Percentiles rank a stretch among this genome's conserved stretches.
Evolutionary conservation across 2,888 invertebrate species (phyloP).

Genomic region (Xestia sexstrigata): DNA sequence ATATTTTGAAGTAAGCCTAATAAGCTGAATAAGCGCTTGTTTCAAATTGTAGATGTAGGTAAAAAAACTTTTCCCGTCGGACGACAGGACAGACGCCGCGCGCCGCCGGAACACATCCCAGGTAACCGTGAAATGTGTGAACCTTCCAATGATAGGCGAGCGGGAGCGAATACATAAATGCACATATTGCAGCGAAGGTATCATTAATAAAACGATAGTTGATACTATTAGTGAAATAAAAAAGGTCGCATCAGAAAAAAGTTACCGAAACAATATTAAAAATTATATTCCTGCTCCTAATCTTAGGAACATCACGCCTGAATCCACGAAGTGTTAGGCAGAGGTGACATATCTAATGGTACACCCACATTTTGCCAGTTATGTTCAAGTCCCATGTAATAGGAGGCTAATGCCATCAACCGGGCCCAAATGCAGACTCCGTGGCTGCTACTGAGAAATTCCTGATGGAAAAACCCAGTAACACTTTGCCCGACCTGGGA

Average conservation of each 20-base stretch:
- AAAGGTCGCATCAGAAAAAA: neutral
- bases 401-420: too few species aligned
- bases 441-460: too few species aligned
- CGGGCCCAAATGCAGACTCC: too few species aligned
- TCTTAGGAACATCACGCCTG: neutral
- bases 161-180: neutral
- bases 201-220: neutral
- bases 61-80: neutral
- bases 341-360: neutral
- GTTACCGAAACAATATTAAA: neutral
- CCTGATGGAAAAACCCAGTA: too few species aligned
- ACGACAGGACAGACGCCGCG: neutral
- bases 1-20: neutral
- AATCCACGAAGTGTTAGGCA: neutral
- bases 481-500: neutral
- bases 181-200: neutral
- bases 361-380: neutral
- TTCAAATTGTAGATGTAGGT: neutral
- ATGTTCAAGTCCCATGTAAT: too few species aligned
- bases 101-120: slow-evolving; percentile 9
- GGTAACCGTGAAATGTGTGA: neutral
- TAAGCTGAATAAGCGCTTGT: neutral
- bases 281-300: neutral
- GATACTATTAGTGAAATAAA: neutral
- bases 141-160: neutral